phyloP scores from a whole-genome alignment of 92 coral and sea anemone genomes.

The Heteractis magnifica region DNA sequence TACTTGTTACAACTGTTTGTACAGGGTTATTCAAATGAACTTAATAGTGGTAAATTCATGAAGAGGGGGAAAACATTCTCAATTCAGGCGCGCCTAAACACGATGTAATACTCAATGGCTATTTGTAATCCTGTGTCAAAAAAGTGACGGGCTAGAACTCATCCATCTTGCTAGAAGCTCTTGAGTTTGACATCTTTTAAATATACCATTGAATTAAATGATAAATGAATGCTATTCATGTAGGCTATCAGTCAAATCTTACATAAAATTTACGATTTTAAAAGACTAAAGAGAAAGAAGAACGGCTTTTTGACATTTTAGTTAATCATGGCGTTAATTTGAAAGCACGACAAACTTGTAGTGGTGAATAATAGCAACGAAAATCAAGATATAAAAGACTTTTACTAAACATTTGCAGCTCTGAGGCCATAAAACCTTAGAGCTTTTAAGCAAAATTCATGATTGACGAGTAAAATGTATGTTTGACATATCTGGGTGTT shows the following conservation, averaged over 20 bases:
- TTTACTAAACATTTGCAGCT: neutral
- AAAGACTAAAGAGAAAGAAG: conserved; percentile 1
- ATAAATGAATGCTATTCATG: conserved; percentile 28
- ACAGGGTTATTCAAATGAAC: neutral
- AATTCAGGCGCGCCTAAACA: conserved; percentile 22
- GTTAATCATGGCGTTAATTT: neutral
- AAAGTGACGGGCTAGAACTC: conserved; percentile 21
- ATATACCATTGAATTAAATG: conserved; percentile 26
- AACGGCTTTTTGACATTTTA: neutral
- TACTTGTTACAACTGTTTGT: neutral
- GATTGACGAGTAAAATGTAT: neutral
- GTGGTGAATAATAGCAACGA: neutral
- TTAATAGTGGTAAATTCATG: neutral
- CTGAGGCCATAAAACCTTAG: neutral
- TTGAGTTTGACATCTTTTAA: conserved; percentile 25
- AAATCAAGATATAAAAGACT: neutral
- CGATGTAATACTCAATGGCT: conserved; percentile 4
- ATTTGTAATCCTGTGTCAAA: conserved; percentile 28
- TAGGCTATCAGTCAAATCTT: conserved; percentile 6
- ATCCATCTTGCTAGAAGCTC: conserved; percentile 21
- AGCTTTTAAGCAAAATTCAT: neutral
- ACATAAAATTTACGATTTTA: neutral
- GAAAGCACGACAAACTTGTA: neutral
- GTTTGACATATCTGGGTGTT: neutral
- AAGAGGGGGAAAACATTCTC: conserved; percentile 3